These are phyloP conservation scores for Schizothorax lantsangensis DNA, from an alignment of 2,797 vertebrate species.

Conservation along the genomic window DNA sequence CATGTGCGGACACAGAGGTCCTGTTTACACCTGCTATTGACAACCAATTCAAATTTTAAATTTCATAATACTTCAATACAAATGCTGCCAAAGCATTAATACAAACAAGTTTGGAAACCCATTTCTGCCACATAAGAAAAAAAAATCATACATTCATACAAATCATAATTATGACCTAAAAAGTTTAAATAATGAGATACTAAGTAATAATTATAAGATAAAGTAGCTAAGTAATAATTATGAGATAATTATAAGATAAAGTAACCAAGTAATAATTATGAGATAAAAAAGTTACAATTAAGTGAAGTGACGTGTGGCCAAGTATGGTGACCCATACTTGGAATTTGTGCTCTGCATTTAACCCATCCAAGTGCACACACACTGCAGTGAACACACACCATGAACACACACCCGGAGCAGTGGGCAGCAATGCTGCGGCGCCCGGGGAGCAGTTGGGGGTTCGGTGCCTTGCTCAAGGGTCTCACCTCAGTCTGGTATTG, in stretches of 20 bases:
- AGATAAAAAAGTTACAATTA: neutral
- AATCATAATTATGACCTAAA: neutral
- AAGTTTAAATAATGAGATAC: neutral
- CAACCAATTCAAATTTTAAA: neutral
- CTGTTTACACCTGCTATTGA: constrained; percentile 22
- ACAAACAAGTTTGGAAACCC: neutral
- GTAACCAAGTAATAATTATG: too few species aligned
- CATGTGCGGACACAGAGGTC: constrained; percentile 10
- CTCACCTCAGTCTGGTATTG: too few species aligned
- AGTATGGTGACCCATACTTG: too few species aligned
- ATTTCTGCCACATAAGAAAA: neutral
- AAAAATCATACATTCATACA: neutral
- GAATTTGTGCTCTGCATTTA: too few species aligned
- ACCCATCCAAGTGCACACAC: too few species aligned
- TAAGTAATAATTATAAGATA: neutral
- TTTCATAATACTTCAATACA: neutral
- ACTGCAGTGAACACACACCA: too few species aligned
- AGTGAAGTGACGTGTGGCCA: too few species aligned
- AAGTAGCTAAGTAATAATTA: neutral
- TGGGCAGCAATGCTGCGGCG: too few species aligned
- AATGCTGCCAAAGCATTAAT: neutral
- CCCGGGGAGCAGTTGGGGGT: too few species aligned
- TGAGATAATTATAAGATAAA: neutral
- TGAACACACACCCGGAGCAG: too few species aligned
- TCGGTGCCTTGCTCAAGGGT: too few species aligned